Percentiles rank a stretch among this genome's conserved stretches.
phyloP scores from a whole-genome alignment of 2,113 vertebrate genomes.

The Eira barbara region DNA sequence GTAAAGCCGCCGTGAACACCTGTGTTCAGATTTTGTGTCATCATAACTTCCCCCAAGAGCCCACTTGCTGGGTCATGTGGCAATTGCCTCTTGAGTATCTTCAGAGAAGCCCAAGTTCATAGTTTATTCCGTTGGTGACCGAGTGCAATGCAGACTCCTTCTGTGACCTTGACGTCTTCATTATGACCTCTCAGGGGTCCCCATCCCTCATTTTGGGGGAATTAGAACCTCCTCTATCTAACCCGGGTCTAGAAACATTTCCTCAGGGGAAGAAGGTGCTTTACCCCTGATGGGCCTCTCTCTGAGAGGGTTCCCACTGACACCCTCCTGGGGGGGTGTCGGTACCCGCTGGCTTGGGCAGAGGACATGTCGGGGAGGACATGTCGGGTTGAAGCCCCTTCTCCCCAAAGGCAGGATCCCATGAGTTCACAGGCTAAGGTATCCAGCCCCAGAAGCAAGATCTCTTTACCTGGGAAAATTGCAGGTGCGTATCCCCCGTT shows the following conservation, averaged over 20 bases:
- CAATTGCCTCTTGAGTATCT: neutral
- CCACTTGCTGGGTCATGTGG: neutral
- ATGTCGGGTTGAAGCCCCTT: neutral
- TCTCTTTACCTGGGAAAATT: neutral
- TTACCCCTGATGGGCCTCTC: too few species aligned
- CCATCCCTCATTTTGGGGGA: neutral
- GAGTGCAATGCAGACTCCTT: neutral
- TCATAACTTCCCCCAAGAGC: neutral
- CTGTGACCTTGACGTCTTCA: neutral
- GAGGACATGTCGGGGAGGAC: neutral
- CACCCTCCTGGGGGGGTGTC: neutral
- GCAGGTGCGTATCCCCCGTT: too few species aligned
- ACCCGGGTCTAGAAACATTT: neutral
- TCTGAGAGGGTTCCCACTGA: neutral
- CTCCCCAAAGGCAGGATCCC: neutral
- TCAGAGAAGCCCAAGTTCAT: neutral
- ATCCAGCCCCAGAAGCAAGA: neutral
- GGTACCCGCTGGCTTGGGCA: rapidly evolving
- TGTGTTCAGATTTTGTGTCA: neutral
- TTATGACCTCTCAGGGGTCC: neutral
- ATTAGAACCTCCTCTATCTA: neutral
- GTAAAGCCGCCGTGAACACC: neutral
- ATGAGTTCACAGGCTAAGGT: neutral
- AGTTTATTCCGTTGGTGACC: neutral
- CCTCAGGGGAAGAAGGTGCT: neutral